Conservation (phyloP, 2,113 vertebrate genomes). For the Chunga burmeisteri region DNA sequence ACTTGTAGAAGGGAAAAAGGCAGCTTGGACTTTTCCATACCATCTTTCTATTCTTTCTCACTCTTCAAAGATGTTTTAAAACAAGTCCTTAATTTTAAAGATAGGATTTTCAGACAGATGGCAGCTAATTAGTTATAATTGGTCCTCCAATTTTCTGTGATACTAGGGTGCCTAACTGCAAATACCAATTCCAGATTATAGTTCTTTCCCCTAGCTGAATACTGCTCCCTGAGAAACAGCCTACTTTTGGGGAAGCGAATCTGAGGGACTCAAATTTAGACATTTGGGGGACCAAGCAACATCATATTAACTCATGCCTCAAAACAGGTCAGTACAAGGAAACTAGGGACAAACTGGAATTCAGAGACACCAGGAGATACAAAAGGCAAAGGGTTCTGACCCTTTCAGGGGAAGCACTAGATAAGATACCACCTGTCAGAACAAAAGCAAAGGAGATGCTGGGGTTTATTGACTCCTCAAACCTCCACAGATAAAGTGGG, state of each 20-base stretch:
- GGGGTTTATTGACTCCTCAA: background rate
- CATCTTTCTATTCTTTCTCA: background rate
- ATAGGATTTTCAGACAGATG: background rate
- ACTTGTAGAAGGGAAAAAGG: background rate
- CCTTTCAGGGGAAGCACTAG: background rate
- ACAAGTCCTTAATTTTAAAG: background rate
- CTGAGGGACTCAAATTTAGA: background rate
- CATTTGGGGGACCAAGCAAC: background rate
- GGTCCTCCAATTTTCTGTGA: background rate
- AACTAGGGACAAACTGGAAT: background rate
- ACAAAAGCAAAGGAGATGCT: background rate
- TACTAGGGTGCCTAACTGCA: background rate
- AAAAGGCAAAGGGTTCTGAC: background rate
- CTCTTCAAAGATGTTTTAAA: background rate
- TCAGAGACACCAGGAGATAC: background rate
- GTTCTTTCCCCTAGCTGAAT: background rate
- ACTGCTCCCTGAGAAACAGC: background rate
- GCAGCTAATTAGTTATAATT: background rate
- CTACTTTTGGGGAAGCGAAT: background rate
- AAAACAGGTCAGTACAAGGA: background rate
- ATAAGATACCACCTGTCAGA: background rate
- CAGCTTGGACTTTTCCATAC: background rate
- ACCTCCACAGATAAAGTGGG: background rate
- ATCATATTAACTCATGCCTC: background rate
- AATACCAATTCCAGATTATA: background rate